A percentile compares a stretch with the other conserved stretches of the same genome.
Conservation (phyloP, 2,888 invertebrate genomes). For the Clostera curtula region DNA sequence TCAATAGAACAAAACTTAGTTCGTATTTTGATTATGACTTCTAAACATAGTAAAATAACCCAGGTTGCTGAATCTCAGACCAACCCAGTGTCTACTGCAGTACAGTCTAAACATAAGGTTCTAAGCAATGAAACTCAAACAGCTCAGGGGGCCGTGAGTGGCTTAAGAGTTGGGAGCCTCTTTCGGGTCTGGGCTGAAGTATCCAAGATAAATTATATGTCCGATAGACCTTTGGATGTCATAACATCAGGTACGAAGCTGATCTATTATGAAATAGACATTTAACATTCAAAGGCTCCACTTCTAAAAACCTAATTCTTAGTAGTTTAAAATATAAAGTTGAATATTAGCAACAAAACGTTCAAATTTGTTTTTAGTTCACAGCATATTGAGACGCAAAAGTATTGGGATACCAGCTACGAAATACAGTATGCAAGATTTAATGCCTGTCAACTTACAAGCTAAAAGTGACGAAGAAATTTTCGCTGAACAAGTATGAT, state of each 20-base stretch:
- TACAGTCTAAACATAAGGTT: background rate
- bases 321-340: background rate
- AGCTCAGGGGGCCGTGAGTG: slow-evolving; percentile 8
- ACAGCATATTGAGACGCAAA: slow-evolving; percentile 20
- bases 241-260: slow-evolving; percentile 24
- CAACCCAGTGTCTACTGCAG: background rate
- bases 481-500: slow-evolving; percentile 31
- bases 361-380: too few relatives aligned
- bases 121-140: slow-evolving; percentile 1
- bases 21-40: too few relatives aligned
- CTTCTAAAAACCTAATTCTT: background rate
- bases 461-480: slow-evolving; percentile 26
- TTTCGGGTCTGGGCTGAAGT: slow-evolving; percentile 35
- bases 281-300: too few relatives aligned
- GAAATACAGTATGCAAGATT: slow-evolving; percentile 23
- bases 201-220: slow-evolving; percentile 44
- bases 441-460: slow-evolving; percentile 18
- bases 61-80: slow-evolving; percentile 4
- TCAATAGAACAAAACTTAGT: too few relatives aligned
- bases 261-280: too few relatives aligned
- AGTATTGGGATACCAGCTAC: slow-evolving; percentile 25
- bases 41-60: too few relatives aligned
- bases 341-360: too few relatives aligned
- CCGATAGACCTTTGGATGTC: slow-evolving; percentile 23
- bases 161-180: slow-evolving; percentile 30